Evolutionary conservation across 2,888 invertebrate genomes (phyloP).

Genomic region (Caenorhabditis sp.): DNA sequence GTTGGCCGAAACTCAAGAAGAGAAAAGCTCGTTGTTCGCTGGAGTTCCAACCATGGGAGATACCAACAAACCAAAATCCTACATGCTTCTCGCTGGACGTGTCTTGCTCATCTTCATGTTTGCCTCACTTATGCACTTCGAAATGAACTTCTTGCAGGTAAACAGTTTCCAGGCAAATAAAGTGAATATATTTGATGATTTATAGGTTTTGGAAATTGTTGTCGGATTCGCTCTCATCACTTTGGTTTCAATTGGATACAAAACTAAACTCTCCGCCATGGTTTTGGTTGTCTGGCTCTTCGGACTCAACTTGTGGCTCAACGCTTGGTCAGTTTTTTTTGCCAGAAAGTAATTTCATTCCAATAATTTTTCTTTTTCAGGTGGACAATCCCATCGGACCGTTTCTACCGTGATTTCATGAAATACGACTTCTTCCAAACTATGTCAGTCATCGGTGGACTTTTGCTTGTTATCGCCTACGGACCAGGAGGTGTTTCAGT

Average conservation of each 20-base stretch:
- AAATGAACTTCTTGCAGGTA: constrained; percentile 82
- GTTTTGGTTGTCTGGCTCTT: constrained; percentile 86
- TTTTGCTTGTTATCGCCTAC: constrained; percentile 94
- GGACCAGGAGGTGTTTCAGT: constrained; percentile 98
- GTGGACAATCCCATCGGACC: constrained; percentile 94
- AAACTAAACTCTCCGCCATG: constrained; percentile 95
- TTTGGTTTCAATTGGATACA: constrained; percentile 93
- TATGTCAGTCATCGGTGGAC: constrained; percentile 92
- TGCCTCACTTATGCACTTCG: constrained; percentile 91
- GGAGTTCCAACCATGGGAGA: constrained; percentile 81
- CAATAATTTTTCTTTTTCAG: too few species aligned
- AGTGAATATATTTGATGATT: neutral
- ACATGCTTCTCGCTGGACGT: constrained; percentile 92
- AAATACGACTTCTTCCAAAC: constrained; percentile 99
- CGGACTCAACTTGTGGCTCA: constrained; percentile 92
- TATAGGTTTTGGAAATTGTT: constrained; percentile 79
- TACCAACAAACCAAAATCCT: constrained; percentile 82
- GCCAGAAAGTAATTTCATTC: too few species aligned
- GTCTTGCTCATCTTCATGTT: constrained; percentile 98
- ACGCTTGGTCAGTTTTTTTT: too few species aligned
- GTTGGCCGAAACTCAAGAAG: constrained; percentile 81
- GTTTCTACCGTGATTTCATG: constrained; percentile 95
- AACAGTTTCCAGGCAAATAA: neutral
- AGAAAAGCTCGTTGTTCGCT: constrained; percentile 82
- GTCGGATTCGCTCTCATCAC: constrained; percentile 91